phyloP scores from a whole-genome alignment of 2,113 vertebrate species.

The Sisor rabdophorus region DNA sequence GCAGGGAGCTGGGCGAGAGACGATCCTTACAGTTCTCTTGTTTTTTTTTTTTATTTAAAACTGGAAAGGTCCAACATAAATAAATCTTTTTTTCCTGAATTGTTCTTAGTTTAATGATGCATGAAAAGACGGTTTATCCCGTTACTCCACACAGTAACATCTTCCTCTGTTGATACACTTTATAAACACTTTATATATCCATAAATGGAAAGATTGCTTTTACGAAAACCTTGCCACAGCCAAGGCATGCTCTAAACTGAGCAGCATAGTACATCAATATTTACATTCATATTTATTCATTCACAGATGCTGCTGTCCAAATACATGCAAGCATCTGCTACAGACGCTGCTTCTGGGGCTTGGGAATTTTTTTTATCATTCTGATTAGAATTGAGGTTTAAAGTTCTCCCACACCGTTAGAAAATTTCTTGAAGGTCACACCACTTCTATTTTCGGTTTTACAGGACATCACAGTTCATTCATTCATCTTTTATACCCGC shows the following conservation, averaged over 20 bases:
- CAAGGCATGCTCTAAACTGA: background rate
- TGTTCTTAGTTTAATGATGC: background rate
- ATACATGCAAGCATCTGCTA: slow-evolving; percentile 16
- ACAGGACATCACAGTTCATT: no score
- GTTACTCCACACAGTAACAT: background rate
- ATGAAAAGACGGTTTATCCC: slow-evolving; percentile 1
- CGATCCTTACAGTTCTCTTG: slow-evolving; percentile 37
- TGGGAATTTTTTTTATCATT: background rate
- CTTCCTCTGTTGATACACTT: background rate
- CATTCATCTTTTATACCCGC: no score
- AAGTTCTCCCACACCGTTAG: background rate
- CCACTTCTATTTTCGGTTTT: background rate
- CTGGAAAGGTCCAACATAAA: slow-evolving; percentile 29
- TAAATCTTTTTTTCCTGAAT: background rate
- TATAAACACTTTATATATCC: background rate
- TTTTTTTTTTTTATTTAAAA: slow-evolving; percentile 39
- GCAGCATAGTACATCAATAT: background rate
- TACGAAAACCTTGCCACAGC: background rate
- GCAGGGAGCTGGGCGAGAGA: slow-evolving; percentile 25
- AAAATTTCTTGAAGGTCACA: background rate
- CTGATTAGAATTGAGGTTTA: background rate
- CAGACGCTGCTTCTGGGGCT: background rate
- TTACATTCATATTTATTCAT: slow-evolving; percentile 23
- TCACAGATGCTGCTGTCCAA: slow-evolving; percentile 15
- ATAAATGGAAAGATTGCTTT: background rate